phyloP scores from a whole-genome alignment of 2,797 vertebrate species.

The Oreonectes daqikongensis region DNA sequence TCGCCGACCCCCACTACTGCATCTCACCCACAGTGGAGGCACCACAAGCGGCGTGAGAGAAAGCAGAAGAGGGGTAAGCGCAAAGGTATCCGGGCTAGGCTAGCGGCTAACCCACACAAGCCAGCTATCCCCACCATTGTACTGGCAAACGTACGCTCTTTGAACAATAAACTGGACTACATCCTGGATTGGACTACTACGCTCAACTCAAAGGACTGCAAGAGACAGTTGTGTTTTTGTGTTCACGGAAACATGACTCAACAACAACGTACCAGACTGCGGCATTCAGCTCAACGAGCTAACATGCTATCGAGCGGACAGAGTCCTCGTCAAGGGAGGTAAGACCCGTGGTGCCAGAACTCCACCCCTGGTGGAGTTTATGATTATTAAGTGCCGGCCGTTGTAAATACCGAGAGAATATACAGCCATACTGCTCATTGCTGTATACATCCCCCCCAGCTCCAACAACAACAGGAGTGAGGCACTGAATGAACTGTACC shows the following conservation, averaged over 20 bases:
- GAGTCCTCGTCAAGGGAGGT: background rate
- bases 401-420: background rate
- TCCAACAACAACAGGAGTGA: slow-evolving; percentile 5
- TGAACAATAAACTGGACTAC: too few relatives aligned
- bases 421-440: background rate
- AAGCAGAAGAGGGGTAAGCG: too few relatives aligned
- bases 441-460: slow-evolving; percentile 38
- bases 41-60: too few relatives aligned
- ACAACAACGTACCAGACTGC: too few relatives aligned
- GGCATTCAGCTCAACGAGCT: slow-evolving; percentile 33
- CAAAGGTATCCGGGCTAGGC: slow-evolving; percentile 9
- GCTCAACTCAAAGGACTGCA: background rate
- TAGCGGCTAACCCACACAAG: slow-evolving; percentile 8
- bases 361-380: background rate
- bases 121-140: too few relatives aligned
- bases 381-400: background rate
- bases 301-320: slow-evolving; percentile 14
- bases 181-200: background rate
- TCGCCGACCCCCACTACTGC: too few relatives aligned
- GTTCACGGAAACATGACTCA: slow-evolving; percentile 38
- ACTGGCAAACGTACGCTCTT: too few relatives aligned
- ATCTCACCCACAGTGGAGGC: too few relatives aligned
- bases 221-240: slow-evolving; percentile 39
- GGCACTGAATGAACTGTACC: too few relatives aligned
- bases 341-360: slow-evolving; percentile 16